Evolutionary conservation across 1,140 invertebrate genomes (phyloP), one percentile per base, ranked within the genome.

Genomic region (Odontomachus brunneus): DNA sequence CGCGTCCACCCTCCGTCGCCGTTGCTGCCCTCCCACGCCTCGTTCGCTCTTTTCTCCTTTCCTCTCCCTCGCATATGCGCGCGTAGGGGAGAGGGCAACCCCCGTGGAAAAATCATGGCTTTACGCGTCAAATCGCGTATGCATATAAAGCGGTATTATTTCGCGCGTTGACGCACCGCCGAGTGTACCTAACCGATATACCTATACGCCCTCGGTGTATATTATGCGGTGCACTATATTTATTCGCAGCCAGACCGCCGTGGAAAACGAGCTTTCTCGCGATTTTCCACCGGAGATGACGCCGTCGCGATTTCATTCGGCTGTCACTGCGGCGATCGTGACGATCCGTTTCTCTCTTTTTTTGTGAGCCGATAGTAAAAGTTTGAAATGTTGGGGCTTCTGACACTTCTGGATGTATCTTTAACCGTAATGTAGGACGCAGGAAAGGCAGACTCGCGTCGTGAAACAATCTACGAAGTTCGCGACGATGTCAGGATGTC

Each of bases 131-230:
- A 92, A 91, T 93, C 90, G 89, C 88, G 90, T 91, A 92, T 92
- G 92, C 91, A 93, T 93, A 91, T 93, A 93, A 93, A 92, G 87
- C 90, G 87, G 87, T 88, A 92, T 92, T 92, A 92, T 92, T 92
- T 92, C 88, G 90, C 87, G 84, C 86, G 87, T 88, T 85, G 85
- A 89, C 86, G 88, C 84, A 86, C 75, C 84, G 78, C 73, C 86
- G 84, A 89, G 84, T 85, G 85, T 85, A 82, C 49, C 73, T 76
- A 74, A 48, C 55, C 75, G 69, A 59, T 75, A 72, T 60, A 80
- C 60, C 75, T 80, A 80, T 71, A 80, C 65, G 33, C 75, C 51
- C 75, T 69, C 65, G 75, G 51, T 66, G 62, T 80, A 80, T 71
- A 80, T 80, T 80, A 80, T 80, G 51, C 51, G 75, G 65, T 22